Evolutionary conservation across 2,888 invertebrate species (phyloP), one percentile per base, ranked within the genome.

Genomic region (Exocentrus adspersus): DNA sequence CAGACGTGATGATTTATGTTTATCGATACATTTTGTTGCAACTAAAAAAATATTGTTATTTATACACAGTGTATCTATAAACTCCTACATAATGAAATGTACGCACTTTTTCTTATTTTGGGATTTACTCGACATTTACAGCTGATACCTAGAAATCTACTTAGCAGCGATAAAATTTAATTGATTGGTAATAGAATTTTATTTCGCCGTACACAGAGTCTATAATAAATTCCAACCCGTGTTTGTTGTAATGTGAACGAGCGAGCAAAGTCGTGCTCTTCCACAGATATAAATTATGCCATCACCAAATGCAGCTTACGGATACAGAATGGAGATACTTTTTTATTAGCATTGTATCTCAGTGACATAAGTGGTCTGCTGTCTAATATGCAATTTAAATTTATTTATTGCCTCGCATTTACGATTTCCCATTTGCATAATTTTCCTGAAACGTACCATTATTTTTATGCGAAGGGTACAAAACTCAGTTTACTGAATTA

Each of bases 331-430:
- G 57, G 20, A 51, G 24, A 32, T 46, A 19, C 32, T 10, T 59
- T 54, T 64, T 50, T 48, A 50, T 43, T 56, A 54, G 32, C 32
- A 42, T 54, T 53, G 37, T 60, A 60, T 43, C 51, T 64, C 60
- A 64, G 64, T 54, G 64, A 64, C 64, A 51, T 64, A 64, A 64
- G 64, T 64, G 64, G 60, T 56, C 54, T 56, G 60, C 64, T 56
- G 64, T 64, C 64, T 64, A 51, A 64, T 60, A 60, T 64, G 60
- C 64, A 64, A 64, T 64, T 64, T 60, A 64, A 60, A 64, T 64
- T 64, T 64, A 60, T 64, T 64, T 63, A 59, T 53, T 56, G 50
- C 46, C 21, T 56, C 43, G 59, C 60, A 56, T 51, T 57, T 51
- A 45, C 51, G 45, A 62, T 62, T 21, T 51, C 60, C 17, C 43